Conservation (phyloP, 1,140 invertebrate genomes). For the Drosophila kohkoa region DNA sequence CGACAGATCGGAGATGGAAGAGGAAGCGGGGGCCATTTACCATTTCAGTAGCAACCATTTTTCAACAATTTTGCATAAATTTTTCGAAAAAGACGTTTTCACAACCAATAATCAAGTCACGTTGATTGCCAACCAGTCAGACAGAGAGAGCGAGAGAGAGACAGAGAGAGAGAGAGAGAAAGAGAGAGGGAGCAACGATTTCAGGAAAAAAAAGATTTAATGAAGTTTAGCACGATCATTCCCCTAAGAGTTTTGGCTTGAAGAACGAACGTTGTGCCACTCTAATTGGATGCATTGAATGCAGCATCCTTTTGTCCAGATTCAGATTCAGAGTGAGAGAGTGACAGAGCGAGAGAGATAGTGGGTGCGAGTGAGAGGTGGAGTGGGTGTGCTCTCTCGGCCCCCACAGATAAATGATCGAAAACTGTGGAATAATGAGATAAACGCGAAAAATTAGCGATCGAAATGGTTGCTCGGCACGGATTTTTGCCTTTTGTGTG, state of each 20-base stretch:
- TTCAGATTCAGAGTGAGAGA: neutral
- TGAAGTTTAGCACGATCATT: slow-evolving; percentile 83
- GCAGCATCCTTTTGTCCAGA: slow-evolving; percentile 43
- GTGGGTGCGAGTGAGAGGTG: neutral
- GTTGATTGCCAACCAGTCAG: slow-evolving; percentile 49
- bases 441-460: slow-evolving; percentile 84
- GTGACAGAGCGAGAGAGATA: slow-evolving; percentile 5
- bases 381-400: slow-evolving; percentile 30
- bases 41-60: slow-evolving; percentile 72
- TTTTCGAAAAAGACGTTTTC: slow-evolving; percentile 67
- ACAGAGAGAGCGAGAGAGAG: neutral
- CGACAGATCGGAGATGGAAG: neutral
- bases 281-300: slow-evolving; percentile 76
- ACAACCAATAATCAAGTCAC: slow-evolving; percentile 75
- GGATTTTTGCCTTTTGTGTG: slow-evolving; percentile 33
- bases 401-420: slow-evolving; percentile 78
- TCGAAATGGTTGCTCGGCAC: slow-evolving; percentile 61
- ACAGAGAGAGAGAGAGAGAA: slow-evolving; percentile 6
- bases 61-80: slow-evolving; percentile 82
- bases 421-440: slow-evolving; percentile 84
- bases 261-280: slow-evolving; percentile 44
- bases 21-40: slow-evolving; percentile 56
- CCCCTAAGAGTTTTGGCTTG: slow-evolving; percentile 54
- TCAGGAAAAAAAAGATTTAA: slow-evolving; percentile 71
- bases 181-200: slow-evolving; percentile 30